These are phyloP conservation scores for Psittacula derbiana DNA, from an alignment of 2,797 vertebrate genomes.

Conservation along the genomic window DNA sequence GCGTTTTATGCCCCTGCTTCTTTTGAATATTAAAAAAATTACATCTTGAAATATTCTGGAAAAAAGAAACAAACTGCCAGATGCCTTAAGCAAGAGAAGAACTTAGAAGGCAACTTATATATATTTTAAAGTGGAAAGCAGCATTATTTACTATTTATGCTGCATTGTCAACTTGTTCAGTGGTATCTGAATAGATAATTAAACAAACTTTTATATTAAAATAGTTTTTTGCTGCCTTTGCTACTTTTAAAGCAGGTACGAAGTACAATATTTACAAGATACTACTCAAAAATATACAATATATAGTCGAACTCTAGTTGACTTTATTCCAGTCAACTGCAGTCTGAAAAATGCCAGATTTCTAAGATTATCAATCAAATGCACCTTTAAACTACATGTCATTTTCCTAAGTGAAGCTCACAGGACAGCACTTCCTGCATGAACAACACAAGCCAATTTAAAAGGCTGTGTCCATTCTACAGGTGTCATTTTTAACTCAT, in stretches of 20 bases:
- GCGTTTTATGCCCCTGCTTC: slow-evolving; percentile 46
- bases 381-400: not conserved
- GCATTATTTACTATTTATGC: slow-evolving; percentile 62
- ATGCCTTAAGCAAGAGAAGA: slow-evolving; percentile 26
- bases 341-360: not conserved
- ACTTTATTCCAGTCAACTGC: not conserved
- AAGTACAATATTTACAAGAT: slow-evolving; percentile 11
- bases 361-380: not conserved
- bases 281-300: not conserved
- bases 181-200: not conserved
- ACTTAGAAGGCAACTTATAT: slow-evolving; percentile 30
- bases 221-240: not conserved
- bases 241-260: slow-evolving; percentile 32
- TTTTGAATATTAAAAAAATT: slow-evolving; percentile 71
- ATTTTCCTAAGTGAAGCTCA: not conserved
- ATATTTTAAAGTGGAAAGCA: slow-evolving; percentile 57
- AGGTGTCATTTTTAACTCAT: not conserved
- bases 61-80: slow-evolving; percentile 62
- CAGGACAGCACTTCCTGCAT: not conserved
- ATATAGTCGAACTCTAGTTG: slow-evolving; percentile 6
- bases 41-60: slow-evolving; percentile 63
- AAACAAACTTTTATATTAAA: not conserved
- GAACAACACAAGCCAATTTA: not conserved
- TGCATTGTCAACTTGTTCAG: not conserved
- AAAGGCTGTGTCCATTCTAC: not conserved